phyloP scores from a whole-genome alignment of 2,888 invertebrate genomes.

The Limnephilus auricula region DNA sequence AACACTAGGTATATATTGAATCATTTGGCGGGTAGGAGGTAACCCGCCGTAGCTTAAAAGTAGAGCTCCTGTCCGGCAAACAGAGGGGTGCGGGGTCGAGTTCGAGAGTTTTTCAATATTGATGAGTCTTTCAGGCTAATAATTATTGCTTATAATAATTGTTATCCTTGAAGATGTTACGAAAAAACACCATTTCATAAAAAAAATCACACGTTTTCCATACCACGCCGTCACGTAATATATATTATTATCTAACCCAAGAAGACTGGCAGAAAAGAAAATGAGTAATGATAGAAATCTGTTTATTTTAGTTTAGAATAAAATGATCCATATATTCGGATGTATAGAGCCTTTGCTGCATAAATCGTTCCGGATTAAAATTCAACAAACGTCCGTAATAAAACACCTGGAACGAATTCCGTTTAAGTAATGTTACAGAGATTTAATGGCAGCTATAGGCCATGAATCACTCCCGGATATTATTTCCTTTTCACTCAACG shows the following conservation, averaged over 20 bases:
- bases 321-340: slow-evolving; percentile 3
- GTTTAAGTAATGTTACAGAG: not conserved
- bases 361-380: slow-evolving; percentile 16
- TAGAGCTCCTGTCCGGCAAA: no score
- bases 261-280: not conserved
- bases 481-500: slow-evolving; percentile 21
- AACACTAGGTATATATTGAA: no score
- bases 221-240: not conserved
- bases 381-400: slow-evolving; percentile 20
- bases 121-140: no score
- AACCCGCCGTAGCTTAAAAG: no score
- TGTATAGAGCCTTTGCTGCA: not conserved
- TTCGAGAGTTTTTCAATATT: no score
- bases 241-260: not conserved
- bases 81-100: no score
- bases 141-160: no score
- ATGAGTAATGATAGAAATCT: slow-evolving; percentile 25
- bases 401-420: slow-evolving; percentile 35
- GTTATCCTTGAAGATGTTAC: not conserved
- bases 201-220: not conserved
- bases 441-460: slow-evolving; percentile 11
- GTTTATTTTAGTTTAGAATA: slow-evolving; percentile 16
- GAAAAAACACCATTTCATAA: not conserved
- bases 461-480: slow-evolving; percentile 7
- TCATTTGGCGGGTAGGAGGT: no score